phyloP scores from a whole-genome alignment of 2,113 vertebrate species.

The Martes martes region DNA sequence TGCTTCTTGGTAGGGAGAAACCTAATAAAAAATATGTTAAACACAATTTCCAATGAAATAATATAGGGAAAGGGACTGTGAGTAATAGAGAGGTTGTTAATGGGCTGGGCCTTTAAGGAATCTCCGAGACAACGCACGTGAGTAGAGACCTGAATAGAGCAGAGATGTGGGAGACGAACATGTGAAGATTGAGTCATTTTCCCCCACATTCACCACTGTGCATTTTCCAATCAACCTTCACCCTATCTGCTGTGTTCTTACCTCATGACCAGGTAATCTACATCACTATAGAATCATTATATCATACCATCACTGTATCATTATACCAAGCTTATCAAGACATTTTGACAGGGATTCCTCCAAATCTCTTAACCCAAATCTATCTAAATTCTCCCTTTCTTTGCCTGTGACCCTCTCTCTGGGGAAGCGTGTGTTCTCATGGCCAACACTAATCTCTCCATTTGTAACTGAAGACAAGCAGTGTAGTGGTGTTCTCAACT shows the following conservation, averaged over 20 bases:
- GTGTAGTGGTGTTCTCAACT: conserved; percentile 22
- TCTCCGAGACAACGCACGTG: not conserved
- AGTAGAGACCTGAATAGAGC: not conserved
- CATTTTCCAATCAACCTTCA: not conserved
- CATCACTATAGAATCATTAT: not conserved
- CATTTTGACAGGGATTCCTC: not conserved
- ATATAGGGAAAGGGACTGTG: not conserved
- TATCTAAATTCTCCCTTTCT: not conserved
- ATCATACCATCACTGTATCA: not conserved
- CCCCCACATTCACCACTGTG: not conserved
- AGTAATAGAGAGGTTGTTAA: not conserved
- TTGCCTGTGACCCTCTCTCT: not conserved
- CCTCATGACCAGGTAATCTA: not conserved
- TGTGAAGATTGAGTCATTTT: not conserved
- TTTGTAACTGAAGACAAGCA: conserved; percentile 51
- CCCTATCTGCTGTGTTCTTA: not conserved
- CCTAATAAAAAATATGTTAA: not conserved
- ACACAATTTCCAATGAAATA: not conserved
- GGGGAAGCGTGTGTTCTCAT: not conserved
- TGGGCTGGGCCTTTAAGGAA: not conserved
- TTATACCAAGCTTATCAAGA: not conserved
- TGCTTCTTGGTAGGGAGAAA: not conserved
- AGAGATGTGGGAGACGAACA: not conserved
- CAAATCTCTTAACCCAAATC: not conserved
- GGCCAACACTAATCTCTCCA: conserved; percentile 45